A percentile compares a stretch with the other conserved stretches of the same genome.
These are phyloP conservation scores for Mobula birostris DNA, from an alignment of 2,113 vertebrate genomes.

Conservation along the genomic window DNA sequence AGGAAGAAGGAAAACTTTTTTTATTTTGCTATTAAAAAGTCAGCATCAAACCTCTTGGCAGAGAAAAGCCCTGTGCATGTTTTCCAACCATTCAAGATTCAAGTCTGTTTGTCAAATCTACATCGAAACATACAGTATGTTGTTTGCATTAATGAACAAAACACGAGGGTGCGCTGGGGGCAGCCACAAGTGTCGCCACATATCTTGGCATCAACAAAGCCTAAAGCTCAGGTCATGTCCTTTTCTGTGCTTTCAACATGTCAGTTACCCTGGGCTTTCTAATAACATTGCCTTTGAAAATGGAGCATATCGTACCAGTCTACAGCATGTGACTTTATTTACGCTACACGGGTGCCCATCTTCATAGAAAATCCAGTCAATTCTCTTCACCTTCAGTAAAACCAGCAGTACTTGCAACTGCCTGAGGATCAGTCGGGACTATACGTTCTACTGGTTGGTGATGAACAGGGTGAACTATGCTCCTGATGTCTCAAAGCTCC, in stretches of 20 bases:
- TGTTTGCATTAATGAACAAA: too few relatives aligned
- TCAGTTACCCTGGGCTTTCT: not conserved
- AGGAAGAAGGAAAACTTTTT: not conserved
- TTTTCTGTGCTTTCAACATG: not conserved
- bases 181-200: too few relatives aligned
- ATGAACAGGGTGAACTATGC: not conserved
- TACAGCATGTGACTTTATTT: not conserved
- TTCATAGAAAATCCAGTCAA: not conserved
- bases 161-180: too few relatives aligned
- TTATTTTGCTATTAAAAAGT: not conserved
- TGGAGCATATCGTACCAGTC: not conserved
- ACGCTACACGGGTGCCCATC: not conserved
- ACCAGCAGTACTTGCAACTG: not conserved
- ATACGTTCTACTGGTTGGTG: not conserved
- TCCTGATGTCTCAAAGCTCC: not conserved
- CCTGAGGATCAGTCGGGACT: not conserved
- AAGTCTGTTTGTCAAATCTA: too few relatives aligned
- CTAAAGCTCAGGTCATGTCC: not conserved
- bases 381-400: not conserved
- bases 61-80: not conserved
- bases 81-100: too few relatives aligned
- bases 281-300: not conserved
- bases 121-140: too few relatives aligned
- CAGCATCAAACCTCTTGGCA: not conserved
- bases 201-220: too few relatives aligned